Conservation (phyloP, 1,140 invertebrate species). For the Scaptomyza pallida region DNA sequence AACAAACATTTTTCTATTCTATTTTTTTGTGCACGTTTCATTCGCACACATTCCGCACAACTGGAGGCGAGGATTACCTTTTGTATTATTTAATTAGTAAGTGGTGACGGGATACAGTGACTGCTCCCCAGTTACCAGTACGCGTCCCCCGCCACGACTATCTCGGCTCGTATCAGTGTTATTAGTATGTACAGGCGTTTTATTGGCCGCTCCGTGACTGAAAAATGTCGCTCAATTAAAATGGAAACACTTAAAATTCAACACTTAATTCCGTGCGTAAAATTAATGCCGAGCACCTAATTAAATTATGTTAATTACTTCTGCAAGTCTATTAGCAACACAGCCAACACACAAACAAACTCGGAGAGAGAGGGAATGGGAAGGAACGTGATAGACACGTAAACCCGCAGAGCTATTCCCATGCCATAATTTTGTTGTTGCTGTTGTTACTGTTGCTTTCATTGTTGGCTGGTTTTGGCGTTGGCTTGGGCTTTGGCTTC, state of each 20-base stretch:
- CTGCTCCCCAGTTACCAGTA: background rate
- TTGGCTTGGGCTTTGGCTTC: too few relatives aligned
- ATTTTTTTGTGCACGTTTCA: constrained; percentile 5
- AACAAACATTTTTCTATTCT: constrained; percentile 3
- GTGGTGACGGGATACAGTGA: constrained; percentile 22
- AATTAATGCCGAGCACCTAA: constrained; percentile 82
- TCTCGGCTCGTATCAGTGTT: constrained; percentile 55
- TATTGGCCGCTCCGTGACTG: constrained; percentile 50
- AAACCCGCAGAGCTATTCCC: constrained; percentile 1
- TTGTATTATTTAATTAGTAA: constrained; percentile 77
- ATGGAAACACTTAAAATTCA: constrained; percentile 81
- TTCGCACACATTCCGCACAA: constrained; percentile 7
- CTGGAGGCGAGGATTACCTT: constrained; percentile 64
- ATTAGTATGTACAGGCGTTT: constrained; percentile 56
- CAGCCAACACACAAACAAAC: constrained; percentile 32
- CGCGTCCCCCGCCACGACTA: constrained; percentile 9
- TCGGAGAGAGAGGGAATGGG: background rate
- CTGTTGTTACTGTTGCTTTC: constrained; percentile 6
- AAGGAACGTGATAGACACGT: constrained; percentile 20
- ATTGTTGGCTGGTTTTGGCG: constrained; percentile 38
- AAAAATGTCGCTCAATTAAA: constrained; percentile 82
- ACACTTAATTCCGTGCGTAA: constrained; percentile 82
- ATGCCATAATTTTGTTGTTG: constrained; percentile 30
- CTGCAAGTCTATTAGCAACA: constrained; percentile 74
- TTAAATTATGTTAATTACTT: constrained; percentile 82